Percentiles rank a stretch among this genome's conserved stretches.
phyloP scores from a whole-genome alignment of 2,797 vertebrate species.

The Malacoctenus gilli region DNA sequence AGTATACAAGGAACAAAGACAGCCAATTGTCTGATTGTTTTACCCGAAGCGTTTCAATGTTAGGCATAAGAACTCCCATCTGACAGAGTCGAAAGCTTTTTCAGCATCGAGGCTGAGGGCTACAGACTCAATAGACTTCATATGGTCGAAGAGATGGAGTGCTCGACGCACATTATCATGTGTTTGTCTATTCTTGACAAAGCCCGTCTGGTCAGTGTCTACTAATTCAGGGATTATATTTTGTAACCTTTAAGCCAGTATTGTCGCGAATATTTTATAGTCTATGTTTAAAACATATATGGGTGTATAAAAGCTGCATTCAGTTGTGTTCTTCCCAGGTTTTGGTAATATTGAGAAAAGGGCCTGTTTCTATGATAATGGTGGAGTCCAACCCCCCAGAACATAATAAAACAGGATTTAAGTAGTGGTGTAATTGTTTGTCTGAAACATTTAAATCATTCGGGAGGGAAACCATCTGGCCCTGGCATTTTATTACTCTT shows the following conservation, averaged over 20 bases:
- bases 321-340: slow-evolving; percentile 19
- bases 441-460: no score
- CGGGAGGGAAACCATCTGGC: no score
- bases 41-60: slow-evolving; percentile 12
- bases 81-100: slow-evolving; percentile 14
- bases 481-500: no score
- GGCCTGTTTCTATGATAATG: no score
- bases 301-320: slow-evolving; percentile 2
- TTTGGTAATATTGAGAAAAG: slow-evolving; percentile 38
- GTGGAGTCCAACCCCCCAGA: no score
- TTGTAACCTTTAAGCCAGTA: slow-evolving; percentile 16
- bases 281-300: slow-evolving; percentile 17
- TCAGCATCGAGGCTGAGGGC: no score
- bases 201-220: slow-evolving; percentile 28
- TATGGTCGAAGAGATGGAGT: no score
- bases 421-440: no score
- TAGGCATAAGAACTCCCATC: slow-evolving; percentile 14
- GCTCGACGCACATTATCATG: no score
- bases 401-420: no score
- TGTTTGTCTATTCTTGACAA: slow-evolving; percentile 14
- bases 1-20: not conserved
- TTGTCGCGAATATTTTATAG: slow-evolving; percentile 3
- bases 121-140: no score
- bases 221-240: slow-evolving; percentile 27
- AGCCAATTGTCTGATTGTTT: not conserved